Evolutionary conservation across 2,113 vertebrate species (phyloP).

Genomic region (Ailurus styani): DNA sequence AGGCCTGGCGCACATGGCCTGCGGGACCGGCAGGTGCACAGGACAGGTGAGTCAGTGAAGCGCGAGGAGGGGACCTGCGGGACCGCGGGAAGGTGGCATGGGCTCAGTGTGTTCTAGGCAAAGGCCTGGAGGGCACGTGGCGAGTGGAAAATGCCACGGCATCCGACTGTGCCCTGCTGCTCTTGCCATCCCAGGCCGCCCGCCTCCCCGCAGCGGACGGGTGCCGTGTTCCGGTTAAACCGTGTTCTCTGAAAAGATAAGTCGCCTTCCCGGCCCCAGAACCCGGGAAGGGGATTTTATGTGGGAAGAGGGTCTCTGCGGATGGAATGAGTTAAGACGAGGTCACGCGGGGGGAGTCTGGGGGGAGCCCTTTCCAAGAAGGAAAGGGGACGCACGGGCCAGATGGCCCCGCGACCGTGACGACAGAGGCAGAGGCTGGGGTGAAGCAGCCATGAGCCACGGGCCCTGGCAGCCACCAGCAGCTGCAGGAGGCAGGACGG

Average conservation of each 20-base stretch:
- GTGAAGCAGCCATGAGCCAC: accelerated
- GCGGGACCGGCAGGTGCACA: accelerated
- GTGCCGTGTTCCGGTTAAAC: no score
- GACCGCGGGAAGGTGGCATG: accelerated
- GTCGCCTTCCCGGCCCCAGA: no score
- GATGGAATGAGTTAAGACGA: neutral
- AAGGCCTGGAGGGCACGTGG: accelerated
- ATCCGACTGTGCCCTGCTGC: accelerated
- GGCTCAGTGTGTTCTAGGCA: neutral
- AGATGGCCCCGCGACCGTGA: accelerated
- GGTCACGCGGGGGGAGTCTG: accelerated
- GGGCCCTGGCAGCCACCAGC: neutral
- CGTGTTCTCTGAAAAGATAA: neutral
- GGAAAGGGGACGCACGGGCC: neutral
- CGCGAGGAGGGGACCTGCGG: neutral
- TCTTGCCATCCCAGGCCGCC: neutral
- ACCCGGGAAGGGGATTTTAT: no score
- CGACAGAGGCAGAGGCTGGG: neutral
- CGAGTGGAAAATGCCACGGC: accelerated
- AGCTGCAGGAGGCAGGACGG: neutral
- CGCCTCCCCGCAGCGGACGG: accelerated
- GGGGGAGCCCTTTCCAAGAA: no score
- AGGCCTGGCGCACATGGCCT: accelerated
- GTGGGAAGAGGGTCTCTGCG: neutral
- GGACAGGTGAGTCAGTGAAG: neutral